These are phyloP conservation scores for Clarias pachynema DNA, from an alignment of 2,797 vertebrate species.

Conservation along the genomic window DNA sequence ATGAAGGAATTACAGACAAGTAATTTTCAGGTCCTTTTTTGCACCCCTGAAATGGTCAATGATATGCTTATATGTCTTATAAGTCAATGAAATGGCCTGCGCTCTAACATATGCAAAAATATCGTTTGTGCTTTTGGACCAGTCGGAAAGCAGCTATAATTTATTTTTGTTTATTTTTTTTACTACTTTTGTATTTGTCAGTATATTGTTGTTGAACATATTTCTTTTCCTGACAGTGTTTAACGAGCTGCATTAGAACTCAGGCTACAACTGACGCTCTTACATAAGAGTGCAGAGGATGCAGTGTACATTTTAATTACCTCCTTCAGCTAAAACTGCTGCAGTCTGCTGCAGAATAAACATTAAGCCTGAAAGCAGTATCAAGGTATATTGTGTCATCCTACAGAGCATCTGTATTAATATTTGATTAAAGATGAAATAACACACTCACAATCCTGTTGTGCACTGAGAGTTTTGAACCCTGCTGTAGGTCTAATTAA, in stretches of 20 bases:
- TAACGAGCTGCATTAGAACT: not conserved
- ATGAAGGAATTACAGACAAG: too few species aligned
- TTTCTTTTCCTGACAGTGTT: not conserved
- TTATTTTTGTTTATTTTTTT: not conserved
- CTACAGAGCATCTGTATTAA: not conserved
- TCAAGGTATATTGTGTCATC: not conserved
- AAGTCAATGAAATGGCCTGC: not conserved
- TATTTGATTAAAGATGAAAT: not conserved
- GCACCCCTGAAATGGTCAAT: too few species aligned
- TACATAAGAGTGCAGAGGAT: conserved; percentile 18
- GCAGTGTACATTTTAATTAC: conserved; percentile 3
- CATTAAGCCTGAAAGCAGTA: not conserved
- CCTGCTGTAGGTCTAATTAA: conserved; percentile 38
- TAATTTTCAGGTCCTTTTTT: too few species aligned
- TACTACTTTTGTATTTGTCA: not conserved
- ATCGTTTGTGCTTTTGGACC: not conserved
- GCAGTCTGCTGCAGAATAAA: conserved; percentile 1
- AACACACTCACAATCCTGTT: not conserved
- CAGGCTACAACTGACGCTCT: not conserved
- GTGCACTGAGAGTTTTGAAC: not conserved
- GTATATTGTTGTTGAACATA: not conserved
- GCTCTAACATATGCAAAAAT: not conserved
- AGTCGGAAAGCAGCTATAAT: not conserved
- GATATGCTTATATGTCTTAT: too few species aligned
- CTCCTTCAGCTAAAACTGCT: not conserved